Percentiles rank a stretch among this genome's conserved stretches.
Conservation (phyloP, 2,888 invertebrate species). For the Lasioglossum oenotherae region DNA sequence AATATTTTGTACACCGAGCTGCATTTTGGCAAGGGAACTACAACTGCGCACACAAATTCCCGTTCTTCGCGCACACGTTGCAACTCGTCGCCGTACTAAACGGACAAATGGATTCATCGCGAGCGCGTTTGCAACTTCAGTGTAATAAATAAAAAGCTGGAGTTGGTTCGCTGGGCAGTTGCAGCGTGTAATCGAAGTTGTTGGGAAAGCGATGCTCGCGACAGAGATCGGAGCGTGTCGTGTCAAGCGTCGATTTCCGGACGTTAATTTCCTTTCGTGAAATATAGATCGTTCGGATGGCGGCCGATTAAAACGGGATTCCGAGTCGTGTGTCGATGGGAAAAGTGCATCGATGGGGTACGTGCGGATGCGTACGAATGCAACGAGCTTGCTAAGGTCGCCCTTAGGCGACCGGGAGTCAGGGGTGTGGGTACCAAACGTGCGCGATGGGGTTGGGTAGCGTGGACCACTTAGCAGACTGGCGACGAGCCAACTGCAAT, state of each 20-base stretch:
- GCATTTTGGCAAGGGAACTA: background rate
- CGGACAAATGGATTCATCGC: background rate
- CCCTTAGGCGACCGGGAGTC: background rate
- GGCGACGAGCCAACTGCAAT: conserved; percentile 78
- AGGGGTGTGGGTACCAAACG: conserved; percentile 8
- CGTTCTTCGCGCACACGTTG: background rate
- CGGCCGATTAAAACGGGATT: conserved; percentile 26
- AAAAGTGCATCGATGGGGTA: conserved; percentile 25
- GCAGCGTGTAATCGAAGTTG: background rate
- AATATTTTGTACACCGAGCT: too few species aligned
- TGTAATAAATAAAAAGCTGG: background rate
- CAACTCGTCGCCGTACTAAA: background rate
- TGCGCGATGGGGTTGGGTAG: conserved; percentile 59
- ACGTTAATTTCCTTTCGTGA: conserved; percentile 34
- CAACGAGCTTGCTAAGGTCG: conserved; percentile 16
- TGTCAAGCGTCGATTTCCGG: conserved; percentile 1
- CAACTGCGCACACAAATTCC: background rate
- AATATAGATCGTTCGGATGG: background rate
- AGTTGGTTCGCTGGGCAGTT: background rate
- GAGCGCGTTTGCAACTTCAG: background rate
- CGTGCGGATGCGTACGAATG: conserved; percentile 59
- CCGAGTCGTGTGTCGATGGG: conserved; percentile 27
- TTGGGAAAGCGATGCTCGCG: background rate
- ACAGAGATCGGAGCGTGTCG: background rate
- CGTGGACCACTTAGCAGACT: conserved; percentile 76